Evolutionary conservation across 2,113 vertebrate genomes (phyloP).

Genomic region (Paralichthys olivaceus): DNA sequence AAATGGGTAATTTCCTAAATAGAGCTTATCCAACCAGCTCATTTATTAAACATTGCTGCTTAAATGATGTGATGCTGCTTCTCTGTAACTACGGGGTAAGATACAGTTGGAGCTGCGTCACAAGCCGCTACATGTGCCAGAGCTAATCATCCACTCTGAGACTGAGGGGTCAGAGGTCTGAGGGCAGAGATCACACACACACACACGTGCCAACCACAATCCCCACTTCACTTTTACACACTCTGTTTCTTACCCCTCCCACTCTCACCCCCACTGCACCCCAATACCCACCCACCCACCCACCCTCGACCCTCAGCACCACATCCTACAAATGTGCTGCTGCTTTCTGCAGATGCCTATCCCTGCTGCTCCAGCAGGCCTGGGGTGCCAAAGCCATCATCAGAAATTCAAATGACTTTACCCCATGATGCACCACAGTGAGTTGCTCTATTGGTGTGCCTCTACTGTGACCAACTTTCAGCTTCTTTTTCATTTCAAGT

Average conservation of each 20-base stretch:
- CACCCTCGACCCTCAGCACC: neutral
- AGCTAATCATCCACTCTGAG: slow-evolving; percentile 70
- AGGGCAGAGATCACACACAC: slow-evolving; percentile 25
- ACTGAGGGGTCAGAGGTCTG: slow-evolving; percentile 51
- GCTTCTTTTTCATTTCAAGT: neutral
- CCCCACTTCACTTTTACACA: slow-evolving; percentile 35
- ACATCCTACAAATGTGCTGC: slow-evolving; percentile 15
- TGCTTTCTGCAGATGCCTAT: slow-evolving; percentile 29
- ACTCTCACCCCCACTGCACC: neutral
- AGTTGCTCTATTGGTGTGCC: slow-evolving; percentile 14
- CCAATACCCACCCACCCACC: neutral
- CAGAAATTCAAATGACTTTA: slow-evolving; percentile 61
- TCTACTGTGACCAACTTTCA: slow-evolving; percentile 17
- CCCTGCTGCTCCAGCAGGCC: slow-evolving; percentile 36
- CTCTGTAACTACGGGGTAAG: neutral
- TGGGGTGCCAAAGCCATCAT: slow-evolving; percentile 40
- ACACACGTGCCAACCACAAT: slow-evolving; percentile 30
- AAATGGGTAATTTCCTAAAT: neutral
- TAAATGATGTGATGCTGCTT: slow-evolving; percentile 7
- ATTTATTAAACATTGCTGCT: slow-evolving; percentile 18
- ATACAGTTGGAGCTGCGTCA: slow-evolving; percentile 49
- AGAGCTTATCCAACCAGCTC: neutral
- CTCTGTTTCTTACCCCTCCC: neutral
- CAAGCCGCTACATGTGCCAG: slow-evolving; percentile 47
- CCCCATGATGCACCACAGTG: slow-evolving; percentile 29